Evolutionary conservation across 2,113 vertebrate species (phyloP).

Genomic region (Paedocypris sp.): DNA sequence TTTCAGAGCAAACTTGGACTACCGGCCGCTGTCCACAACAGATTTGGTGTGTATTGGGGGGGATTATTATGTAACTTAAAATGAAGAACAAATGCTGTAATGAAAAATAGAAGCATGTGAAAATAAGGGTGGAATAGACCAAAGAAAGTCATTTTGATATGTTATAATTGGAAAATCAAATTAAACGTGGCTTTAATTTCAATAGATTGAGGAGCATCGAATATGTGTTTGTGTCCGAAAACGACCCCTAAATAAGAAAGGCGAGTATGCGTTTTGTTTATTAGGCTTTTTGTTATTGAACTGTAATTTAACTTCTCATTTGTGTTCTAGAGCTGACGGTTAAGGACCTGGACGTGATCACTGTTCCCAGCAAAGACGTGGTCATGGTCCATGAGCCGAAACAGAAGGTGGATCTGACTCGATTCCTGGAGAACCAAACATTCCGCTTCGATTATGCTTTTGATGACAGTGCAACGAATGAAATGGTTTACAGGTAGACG

Average conservation of each 20-base stretch:
- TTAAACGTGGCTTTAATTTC: not conserved
- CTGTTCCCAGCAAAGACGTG: slow-evolving; percentile 96
- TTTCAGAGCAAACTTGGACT: slow-evolving; percentile 90
- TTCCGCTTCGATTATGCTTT: slow-evolving; percentile 98
- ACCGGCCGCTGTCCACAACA: slow-evolving; percentile 84
- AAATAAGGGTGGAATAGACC: no score
- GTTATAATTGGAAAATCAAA: not conserved
- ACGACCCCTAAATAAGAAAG: slow-evolving; percentile 95
- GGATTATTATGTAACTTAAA: not conserved
- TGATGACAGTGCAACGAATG: slow-evolving; percentile 87
- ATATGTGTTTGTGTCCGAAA: slow-evolving; percentile 98
- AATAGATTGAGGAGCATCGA: slow-evolving; percentile 91
- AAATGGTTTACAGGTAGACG: slow-evolving; percentile 92
- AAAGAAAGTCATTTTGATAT: not conserved
- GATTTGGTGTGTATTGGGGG: slow-evolving; percentile 73
- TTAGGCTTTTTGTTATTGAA: not conserved
- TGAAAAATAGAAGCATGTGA: no score
- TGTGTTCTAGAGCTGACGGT: slow-evolving; percentile 70
- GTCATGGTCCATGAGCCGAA: slow-evolving; percentile 98
- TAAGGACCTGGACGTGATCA: slow-evolving; percentile 96
- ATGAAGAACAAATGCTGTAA: not conserved
- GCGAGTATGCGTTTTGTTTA: slow-evolving; percentile 40
- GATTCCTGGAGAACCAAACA: slow-evolving; percentile 97
- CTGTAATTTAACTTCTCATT: not conserved
- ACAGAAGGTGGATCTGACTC: slow-evolving; percentile 96